Conservation (phyloP, 2,888 invertebrate genomes). For the Pseudococcus viburni region DNA sequence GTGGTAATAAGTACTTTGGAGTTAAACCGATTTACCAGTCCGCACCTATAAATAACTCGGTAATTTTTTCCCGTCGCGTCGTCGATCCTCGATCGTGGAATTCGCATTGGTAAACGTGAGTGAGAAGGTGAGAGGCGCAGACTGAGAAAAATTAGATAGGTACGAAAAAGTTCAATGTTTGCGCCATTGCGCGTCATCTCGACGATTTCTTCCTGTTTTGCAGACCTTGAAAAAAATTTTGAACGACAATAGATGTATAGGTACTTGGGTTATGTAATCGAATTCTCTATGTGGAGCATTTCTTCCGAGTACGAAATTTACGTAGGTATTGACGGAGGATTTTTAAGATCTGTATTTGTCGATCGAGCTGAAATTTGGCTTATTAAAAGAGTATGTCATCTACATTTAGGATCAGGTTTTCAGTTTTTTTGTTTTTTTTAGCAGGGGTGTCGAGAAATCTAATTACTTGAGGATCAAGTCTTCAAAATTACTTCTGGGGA, state of each 20-base stretch:
- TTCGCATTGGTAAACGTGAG: neutral
- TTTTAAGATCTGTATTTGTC: neutral
- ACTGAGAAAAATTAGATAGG: neutral
- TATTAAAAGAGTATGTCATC: neutral
- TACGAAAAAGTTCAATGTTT: constrained; percentile 21
- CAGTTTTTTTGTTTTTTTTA: too few species aligned
- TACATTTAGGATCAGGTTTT: too few species aligned
- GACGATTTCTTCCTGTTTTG: constrained; percentile 3
- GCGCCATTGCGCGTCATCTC: neutral
- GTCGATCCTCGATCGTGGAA: neutral
- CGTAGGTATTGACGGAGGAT: neutral
- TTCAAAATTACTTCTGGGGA: too few species aligned
- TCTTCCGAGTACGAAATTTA: neutral
- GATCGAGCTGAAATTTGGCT: neutral
- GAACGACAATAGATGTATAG: neutral
- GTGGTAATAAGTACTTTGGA: constrained; percentile 1
- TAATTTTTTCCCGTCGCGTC: neutral
- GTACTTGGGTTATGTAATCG: neutral
- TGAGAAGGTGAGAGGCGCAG: neutral
- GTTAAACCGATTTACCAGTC: neutral
- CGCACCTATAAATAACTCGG: constrained; percentile 15
- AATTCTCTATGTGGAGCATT: neutral
- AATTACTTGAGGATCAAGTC: too few species aligned
- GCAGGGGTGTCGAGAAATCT: too few species aligned
- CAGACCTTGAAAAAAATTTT: neutral